Evolutionary conservation across 2,113 vertebrate species (phyloP), one percentile per base, ranked within the genome.

Genomic region (Syngnathus floridae): DNA sequence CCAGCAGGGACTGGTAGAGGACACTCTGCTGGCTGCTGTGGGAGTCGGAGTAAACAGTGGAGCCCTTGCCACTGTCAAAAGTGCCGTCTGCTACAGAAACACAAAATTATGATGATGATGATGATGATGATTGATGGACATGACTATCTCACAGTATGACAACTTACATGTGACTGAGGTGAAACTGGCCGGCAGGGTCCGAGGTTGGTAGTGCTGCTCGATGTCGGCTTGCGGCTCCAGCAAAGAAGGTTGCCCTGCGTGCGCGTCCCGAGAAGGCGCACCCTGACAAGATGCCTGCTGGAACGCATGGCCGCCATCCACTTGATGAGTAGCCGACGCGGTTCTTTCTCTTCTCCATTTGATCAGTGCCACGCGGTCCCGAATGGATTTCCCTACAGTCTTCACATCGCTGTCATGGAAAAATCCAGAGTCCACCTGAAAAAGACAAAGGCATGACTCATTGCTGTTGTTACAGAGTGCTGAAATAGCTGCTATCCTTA

Each of bases 21-120:
- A 92, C 91, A 1, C 94, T 95, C 62, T 93, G 95, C 88, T 96
- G 95, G 89, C 94, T 96, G 91, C 94, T 93, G 81, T 95, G 93
- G 0, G 93, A 95, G 79, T 96, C 95, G 0, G 94, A 95, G 77
- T 95, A 98, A 59, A 95, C 93, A 0, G 93, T 93, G 60, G 95
- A 97, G 67, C 94, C 95, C 86, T 95, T 93, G 73, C 95, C 95
- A 14, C 95, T 96, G 90, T 97, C 95, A 38, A 95, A 91, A 0
- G 93, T 97, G 90, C 95, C 81, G 84, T 94, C 94, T 54, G 95
- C 95, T 98, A 87, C 77, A 77, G 70, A 82, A 65, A 84, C 43
- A 84, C 62, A 78, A 12, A 79, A 80, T 40, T 22, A 46, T 21
- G 26, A 31, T 31, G 26, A 31, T 31, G 22, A 22, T 22, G 22